phyloP scores from a whole-genome alignment of 2,888 invertebrate species.

The Drosophila tripunctata region DNA sequence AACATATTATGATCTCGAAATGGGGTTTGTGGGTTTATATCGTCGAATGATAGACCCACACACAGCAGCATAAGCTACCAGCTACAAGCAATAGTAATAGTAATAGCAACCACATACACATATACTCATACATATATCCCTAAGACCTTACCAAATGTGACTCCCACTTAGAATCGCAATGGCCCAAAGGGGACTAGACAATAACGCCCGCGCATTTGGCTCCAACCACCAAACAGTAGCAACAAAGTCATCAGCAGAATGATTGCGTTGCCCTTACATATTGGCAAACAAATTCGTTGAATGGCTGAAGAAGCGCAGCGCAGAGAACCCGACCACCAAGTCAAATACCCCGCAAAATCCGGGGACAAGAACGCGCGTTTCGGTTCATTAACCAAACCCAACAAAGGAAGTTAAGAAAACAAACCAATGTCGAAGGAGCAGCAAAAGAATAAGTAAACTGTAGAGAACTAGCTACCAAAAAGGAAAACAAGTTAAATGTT shows the following conservation, averaged over 20 bases:
- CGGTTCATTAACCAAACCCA: constrained; percentile 77
- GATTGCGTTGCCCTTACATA: constrained; percentile 61
- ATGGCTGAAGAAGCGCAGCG: constrained; percentile 49
- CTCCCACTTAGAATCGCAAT: constrained; percentile 14
- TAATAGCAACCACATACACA: constrained; percentile 43
- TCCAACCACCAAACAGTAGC: constrained; percentile 42
- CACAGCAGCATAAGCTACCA: constrained; percentile 44
- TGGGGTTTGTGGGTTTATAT: constrained; percentile 13
- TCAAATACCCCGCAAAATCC: constrained; percentile 30
- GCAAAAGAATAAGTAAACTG: constrained; percentile 33
- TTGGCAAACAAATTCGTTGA: constrained; percentile 51
- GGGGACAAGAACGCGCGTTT: constrained; percentile 71
- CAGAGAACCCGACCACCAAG: constrained; percentile 48
- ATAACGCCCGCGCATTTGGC: constrained; percentile 57
- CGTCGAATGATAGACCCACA: constrained; percentile 3
- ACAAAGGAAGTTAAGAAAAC: constrained; percentile 49
- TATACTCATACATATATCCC: constrained; percentile 27
- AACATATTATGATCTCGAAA: constrained; percentile 45
- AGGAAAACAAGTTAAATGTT: constrained; percentile 75
- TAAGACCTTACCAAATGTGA: constrained; percentile 20
- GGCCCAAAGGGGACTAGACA: constrained; percentile 40
- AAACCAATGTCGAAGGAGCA: constrained; percentile 13
- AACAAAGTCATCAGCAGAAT: constrained; percentile 76
- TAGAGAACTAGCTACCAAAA: constrained; percentile 54
- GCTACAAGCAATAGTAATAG: constrained; percentile 39